Evolutionary conservation across 2,113 vertebrate genomes (phyloP).

Genomic region (Zapornia atra): DNA sequence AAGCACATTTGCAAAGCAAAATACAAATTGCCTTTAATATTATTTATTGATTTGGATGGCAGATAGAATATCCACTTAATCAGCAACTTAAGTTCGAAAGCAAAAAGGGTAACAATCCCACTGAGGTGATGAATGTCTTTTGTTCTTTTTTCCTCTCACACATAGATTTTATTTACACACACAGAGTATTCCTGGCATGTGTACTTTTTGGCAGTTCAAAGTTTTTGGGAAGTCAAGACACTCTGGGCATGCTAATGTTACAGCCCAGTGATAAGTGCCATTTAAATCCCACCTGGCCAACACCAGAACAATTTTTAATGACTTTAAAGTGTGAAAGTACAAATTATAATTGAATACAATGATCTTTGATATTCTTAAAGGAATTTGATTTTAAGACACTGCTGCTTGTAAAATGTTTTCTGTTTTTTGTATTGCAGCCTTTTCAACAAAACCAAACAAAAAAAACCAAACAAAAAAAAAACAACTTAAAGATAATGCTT

Average conservation of each 20-base stretch:
- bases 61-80: neutral
- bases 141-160: neutral
- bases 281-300: neutral
- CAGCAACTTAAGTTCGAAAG: neutral
- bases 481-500: neutral
- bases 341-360: neutral
- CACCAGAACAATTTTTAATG: neutral
- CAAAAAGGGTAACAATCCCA: neutral
- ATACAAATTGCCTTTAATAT: neutral
- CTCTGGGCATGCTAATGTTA: neutral
- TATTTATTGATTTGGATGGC: neutral
- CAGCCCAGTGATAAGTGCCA: neutral
- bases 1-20: neutral
- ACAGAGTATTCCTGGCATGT: neutral
- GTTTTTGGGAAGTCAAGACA: neutral
- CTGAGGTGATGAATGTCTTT: neutral
- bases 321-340: neutral
- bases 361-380: neutral
- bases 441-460: neutral
- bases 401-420: neutral
- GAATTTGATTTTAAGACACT: neutral
- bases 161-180: neutral
- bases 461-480: no score
- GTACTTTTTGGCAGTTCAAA: neutral
- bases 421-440: neutral